Conservation (phyloP, 2,888 invertebrate genomes). For the Stenodera caucasica region DNA sequence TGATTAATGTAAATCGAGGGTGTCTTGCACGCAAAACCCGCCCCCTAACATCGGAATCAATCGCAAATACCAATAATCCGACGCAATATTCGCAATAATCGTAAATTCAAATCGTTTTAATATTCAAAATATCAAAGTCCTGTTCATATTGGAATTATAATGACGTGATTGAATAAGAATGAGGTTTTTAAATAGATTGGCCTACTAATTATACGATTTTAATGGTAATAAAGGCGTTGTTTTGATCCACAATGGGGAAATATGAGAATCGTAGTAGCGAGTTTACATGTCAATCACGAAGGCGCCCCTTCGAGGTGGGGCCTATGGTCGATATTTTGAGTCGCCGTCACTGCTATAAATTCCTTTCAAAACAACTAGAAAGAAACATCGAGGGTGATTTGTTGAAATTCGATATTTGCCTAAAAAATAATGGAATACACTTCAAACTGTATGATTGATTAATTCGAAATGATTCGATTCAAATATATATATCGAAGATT, state of each 20-base stretch:
- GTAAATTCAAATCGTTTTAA: not conserved
- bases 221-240: no score
- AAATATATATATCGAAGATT: no score
- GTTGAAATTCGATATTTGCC: not conserved
- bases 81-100: not conserved
- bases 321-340: not conserved
- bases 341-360: not conserved
- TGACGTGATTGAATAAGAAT: not conserved
- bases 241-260: no score
- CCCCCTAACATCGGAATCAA: not conserved
- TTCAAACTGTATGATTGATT: conserved; percentile 13
- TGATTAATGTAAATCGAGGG: conserved; percentile 18
- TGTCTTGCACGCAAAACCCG: conserved; percentile 19
- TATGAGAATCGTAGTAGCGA: no score
- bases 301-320: no score
- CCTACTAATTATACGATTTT: no score
- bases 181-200: not conserved
- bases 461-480: conserved; percentile 18
- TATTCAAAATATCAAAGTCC: no score
- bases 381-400: not conserved
- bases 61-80: not conserved
- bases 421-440: not conserved
- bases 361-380: not conserved
- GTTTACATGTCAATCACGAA: no score
- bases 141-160: no score